Conservation (phyloP, 2,113 vertebrate genomes). For the Choloepus hoffmanni region DNA sequence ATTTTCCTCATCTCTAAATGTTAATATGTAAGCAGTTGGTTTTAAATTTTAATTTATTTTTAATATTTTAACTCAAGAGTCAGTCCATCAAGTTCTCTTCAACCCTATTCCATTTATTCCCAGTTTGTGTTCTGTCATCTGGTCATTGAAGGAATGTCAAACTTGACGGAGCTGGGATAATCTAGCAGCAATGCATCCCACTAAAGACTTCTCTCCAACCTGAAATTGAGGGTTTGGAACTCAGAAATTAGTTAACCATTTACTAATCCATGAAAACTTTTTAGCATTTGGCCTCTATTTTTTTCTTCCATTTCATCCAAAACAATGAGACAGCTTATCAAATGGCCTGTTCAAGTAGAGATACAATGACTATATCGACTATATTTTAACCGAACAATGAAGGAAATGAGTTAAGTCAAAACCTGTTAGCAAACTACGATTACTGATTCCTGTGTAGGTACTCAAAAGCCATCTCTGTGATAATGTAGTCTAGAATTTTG, state of each 20-base stretch:
- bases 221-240: not conserved
- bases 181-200: not conserved
- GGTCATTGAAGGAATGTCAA: not conserved
- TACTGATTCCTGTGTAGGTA: not conserved
- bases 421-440: not conserved
- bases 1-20: not conserved
- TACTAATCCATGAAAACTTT: slow-evolving; percentile 11
- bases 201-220: not conserved
- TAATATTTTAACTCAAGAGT: slow-evolving; percentile 27
- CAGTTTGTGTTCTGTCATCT: not conserved
- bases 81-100: not conserved
- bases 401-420: slow-evolving; percentile 1
- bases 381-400: not conserved
- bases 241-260: not conserved
- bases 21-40: not conserved
- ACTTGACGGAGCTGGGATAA: not conserved
- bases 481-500: not conserved
- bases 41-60: slow-evolving; percentile 37
- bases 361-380: not conserved
- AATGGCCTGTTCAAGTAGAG: not conserved
- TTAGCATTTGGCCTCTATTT: slow-evolving; percentile 22
- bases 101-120: not conserved
- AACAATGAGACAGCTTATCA: slow-evolving; percentile 12
- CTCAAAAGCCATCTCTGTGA: not conserved
- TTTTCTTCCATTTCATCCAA: not conserved